Percentiles rank a stretch among this genome's conserved stretches.
Conservation (phyloP, 2,888 invertebrate genomes). For the Eilema depressum region DNA sequence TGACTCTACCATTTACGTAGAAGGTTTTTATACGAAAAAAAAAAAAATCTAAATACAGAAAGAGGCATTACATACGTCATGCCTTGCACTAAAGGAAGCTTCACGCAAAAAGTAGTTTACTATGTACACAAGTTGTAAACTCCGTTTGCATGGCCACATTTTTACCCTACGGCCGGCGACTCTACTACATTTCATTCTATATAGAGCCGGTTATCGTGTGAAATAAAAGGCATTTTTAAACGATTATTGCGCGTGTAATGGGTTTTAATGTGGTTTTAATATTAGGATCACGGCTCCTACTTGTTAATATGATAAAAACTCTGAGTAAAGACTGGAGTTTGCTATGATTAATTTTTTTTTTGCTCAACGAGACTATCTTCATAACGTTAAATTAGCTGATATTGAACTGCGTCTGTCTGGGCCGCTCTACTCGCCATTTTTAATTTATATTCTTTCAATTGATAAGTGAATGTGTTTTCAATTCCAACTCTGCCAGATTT, state of each 20-base stretch:
- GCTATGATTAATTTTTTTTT: not conserved
- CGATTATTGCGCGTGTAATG: conserved; percentile 50
- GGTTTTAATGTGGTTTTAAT: conserved; percentile 49
- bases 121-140: conserved; percentile 40
- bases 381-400: conserved; percentile 34
- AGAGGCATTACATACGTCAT: conserved; percentile 25
- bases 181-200: conserved; percentile 58
- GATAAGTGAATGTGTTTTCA: conserved; percentile 2
- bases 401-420: conserved; percentile 38
- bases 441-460: conserved; percentile 27
- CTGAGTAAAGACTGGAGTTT: not conserved
- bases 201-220: conserved; percentile 54
- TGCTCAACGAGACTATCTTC: not conserved
- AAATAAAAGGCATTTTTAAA: conserved; percentile 58
- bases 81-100: conserved; percentile 33
- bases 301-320: conserved; percentile 6
- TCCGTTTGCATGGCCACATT: conserved; percentile 56
- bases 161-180: conserved; percentile 39
- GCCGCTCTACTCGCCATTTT: conserved; percentile 24
- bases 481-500: not conserved
- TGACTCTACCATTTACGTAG: not conserved
- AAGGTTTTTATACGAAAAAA: not conserved
- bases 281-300: conserved; percentile 33
- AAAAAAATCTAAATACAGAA: not conserved
- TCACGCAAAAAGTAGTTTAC: conserved; percentile 61